A percentile compares a stretch with the other conserved stretches of the same genome.
These are phyloP conservation scores for Periparus ater DNA, from an alignment of 2,797 vertebrate genomes.

Conservation along the genomic window DNA sequence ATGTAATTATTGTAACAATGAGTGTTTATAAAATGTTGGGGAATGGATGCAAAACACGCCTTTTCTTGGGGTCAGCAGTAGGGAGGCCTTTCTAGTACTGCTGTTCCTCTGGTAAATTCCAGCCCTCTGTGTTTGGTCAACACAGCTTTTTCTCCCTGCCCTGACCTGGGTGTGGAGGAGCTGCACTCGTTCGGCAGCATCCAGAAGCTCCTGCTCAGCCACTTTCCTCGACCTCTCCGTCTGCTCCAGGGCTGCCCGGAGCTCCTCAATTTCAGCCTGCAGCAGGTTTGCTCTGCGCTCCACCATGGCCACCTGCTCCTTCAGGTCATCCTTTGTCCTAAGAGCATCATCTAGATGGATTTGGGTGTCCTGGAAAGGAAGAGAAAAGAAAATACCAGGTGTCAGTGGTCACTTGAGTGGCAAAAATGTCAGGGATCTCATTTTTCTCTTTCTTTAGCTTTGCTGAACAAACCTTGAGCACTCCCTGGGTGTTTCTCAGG, in stretches of 20 bases:
- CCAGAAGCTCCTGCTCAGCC: constrained; percentile 79
- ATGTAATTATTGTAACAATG: not conserved
- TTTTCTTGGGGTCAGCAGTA: not conserved
- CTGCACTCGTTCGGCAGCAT: constrained; percentile 31
- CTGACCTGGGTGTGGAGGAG: constrained; percentile 80
- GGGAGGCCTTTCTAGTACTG: not conserved
- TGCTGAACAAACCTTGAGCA: not conserved
- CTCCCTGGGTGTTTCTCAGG: not conserved
- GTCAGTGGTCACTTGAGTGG: too few relatives aligned
- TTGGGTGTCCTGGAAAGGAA: not conserved
- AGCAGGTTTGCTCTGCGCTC: not conserved
- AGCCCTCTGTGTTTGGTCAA: not conserved
- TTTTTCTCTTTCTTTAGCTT: not conserved
- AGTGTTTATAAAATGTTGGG: not conserved
- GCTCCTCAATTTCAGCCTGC: not conserved
- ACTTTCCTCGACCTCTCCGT: constrained; percentile 74
- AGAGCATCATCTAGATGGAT: not conserved
- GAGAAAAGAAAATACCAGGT: not conserved
- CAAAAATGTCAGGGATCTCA: not conserved
- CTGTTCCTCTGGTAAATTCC: not conserved
- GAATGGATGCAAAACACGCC: not conserved
- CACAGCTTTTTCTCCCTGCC: not conserved
- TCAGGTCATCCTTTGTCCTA: not conserved
- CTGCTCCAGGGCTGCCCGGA: constrained; percentile 74
- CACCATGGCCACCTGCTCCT: not conserved